Base-by-base conservation (phyloP, 2,113 vertebrate species). In the Phasianus colchicus region DNA sequence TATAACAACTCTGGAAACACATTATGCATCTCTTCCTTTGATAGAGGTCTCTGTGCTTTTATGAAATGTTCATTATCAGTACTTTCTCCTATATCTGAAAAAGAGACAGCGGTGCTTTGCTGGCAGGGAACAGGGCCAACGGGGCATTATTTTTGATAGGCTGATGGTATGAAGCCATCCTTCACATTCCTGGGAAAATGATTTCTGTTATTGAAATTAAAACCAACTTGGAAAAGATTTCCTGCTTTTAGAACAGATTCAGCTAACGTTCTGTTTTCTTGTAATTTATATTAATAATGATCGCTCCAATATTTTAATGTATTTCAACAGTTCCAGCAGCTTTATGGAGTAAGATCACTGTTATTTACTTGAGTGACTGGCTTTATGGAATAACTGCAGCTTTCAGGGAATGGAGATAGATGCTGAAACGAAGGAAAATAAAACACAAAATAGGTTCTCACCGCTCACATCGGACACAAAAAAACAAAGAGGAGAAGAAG, bases 321-420 rank as follows among this genome's bases (percentile, higher is more conserved):
- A 92, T 97, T 97, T 97, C 95, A 96, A 95, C 83, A 80, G 89
- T 95, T 97, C 96, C 90, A 96, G 92, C 93, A 97, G 95, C 93
- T 97, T 98, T 97, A 97, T 95, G 87, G 61, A 82, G 36, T 55
- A 91, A 77, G 79, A 93, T 97, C 96, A 77, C 95, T 95, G 95
- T 97, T 97, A 96, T 94, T 97, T 95, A 91, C 96, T 75, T 94
- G 80, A 58, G 83, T 89, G 92, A 96, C 94, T 96, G 92, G 76
- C 67, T 97, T 97, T 97, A 95, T 93, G 77, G 84, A 94, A 89
- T 76, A 94, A 89, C 91, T 78, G 69, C 79, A 74, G 90, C 83
- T 95, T 97, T 96, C 93, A 8, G 4, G 64, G 79, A 71, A 96
- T 77, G 83, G 82, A 92, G 91, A 90, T 94, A 95, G 96, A 77